A percentile compares a stretch with the other conserved stretches of the same genome.
Conservation (phyloP, 2,888 invertebrate genomes). For the Diadegma fenestrale region DNA sequence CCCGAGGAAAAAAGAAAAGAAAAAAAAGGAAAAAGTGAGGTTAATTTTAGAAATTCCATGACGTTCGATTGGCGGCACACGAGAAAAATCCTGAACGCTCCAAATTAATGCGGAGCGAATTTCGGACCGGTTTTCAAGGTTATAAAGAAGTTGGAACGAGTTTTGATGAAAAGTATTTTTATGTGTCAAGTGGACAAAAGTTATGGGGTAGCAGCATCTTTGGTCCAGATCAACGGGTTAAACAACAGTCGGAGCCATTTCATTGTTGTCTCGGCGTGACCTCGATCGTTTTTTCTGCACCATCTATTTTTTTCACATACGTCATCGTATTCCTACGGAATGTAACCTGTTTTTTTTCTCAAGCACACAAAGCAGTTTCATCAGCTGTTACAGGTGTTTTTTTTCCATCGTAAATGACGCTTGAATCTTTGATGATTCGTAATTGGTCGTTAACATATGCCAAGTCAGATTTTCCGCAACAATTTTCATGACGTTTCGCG, state of each 20-base stretch:
- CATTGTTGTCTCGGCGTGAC: not conserved
- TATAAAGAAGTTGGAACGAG: conserved; percentile 13
- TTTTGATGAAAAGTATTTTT: conserved; percentile 4
- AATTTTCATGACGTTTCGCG: not conserved
- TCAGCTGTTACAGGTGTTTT: conserved; percentile 39
- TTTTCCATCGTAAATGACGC: conserved; percentile 7
- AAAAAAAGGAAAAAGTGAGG: conserved; percentile 12
- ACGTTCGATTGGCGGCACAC: not conserved
- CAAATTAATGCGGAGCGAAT: conserved; percentile 4
- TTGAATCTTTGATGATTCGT: not conserved
- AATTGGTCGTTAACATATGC: not conserved
- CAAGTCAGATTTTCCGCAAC: not conserved
- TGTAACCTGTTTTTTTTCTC: conserved; percentile 17
- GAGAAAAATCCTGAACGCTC: not conserved
- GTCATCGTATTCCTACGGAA: conserved; percentile 4
- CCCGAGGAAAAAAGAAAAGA: not conserved
- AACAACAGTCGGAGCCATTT: not conserved
- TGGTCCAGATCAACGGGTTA: not conserved
- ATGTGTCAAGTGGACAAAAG: not conserved
- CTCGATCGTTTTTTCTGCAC: conserved; percentile 7
- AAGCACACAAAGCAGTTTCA: conserved; percentile 31
- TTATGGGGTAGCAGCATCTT: not conserved
- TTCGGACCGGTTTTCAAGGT: conserved; percentile 19
- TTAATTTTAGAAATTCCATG: not conserved
- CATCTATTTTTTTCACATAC: conserved; percentile 15